A percentile compares a stretch with the other conserved stretches of the same genome.
Evolutionary conservation across 2,797 vertebrate genomes (phyloP).

Genomic region (Otolemur crassicaudatus): DNA sequence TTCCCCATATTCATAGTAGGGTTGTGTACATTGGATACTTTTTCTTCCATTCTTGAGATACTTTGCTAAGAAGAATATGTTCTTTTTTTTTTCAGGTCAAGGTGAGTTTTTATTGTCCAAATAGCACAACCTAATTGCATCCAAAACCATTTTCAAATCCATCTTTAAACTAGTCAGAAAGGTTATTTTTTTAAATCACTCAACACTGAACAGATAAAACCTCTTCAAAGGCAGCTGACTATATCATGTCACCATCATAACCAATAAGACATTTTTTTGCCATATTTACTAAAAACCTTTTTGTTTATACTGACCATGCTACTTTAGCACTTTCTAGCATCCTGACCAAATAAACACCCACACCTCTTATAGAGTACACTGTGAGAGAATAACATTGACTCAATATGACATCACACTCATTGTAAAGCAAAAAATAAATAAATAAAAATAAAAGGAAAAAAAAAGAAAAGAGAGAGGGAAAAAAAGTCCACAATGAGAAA

Average conservation of each 20-base stretch:
- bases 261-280: conserved; percentile 76
- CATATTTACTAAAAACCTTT: conserved; percentile 85
- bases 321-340: conserved; percentile 86
- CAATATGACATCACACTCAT: conserved; percentile 94
- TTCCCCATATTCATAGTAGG: too few relatives aligned
- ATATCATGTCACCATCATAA: conserved; percentile 82
- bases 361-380: conserved; percentile 89
- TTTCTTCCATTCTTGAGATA: too few relatives aligned
- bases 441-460: conserved; percentile 33
- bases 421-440: conserved; percentile 90
- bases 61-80: too few relatives aligned
- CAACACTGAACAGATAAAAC: conserved; percentile 89
- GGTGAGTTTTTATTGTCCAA: conserved; percentile 94
- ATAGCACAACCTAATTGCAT: conserved; percentile 89
- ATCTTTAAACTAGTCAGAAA: conserved; percentile 89
- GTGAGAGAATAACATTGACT: conserved; percentile 90
- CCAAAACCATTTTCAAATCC: conserved; percentile 90
- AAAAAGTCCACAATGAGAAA: conserved; percentile 90
- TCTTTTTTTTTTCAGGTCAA: conserved; percentile 85
- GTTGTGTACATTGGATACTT: too few relatives aligned
- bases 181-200: conserved; percentile 86
- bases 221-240: conserved; percentile 86
- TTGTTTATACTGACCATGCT: conserved; percentile 84
- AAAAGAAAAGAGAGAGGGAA: neutral
- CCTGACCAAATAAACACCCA: conserved; percentile 88